Evolutionary conservation across 2,888 invertebrate species (phyloP), one percentile per base, ranked within the genome.

Genomic region (Drosophila meridiana): DNA sequence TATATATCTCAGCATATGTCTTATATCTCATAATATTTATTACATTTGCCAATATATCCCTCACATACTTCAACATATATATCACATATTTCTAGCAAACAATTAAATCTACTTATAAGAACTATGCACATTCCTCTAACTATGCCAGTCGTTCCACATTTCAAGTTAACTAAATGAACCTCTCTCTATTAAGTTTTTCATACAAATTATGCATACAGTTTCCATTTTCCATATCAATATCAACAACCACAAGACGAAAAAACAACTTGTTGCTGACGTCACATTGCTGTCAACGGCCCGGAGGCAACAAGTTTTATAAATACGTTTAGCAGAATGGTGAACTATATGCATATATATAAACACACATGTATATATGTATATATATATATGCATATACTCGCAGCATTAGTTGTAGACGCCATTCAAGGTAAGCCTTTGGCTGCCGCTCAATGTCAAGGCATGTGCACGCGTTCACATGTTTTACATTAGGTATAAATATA

Each of bases 401-500:
- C 14, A 48, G 32, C 48, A 61, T 67, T 43, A 20, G 56, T 40
- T 48, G 55, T 73, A 40, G 56, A 50, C 36, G 64, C 32, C 32
- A 43, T 53, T n/a, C 78, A 83, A 83, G 89, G 89, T 66, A 65
- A 55, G 50, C 71, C 34, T 26, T 40, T 60, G 69, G 76, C 76
- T 64, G 30, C 11, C 48, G 43, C 38, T 61, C 75, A 80, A 78
- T 75, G 75, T 72, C 69, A 72, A 38, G 63, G 65, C 62, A 52
- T 47, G 53, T 47, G 20, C 57, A 59, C 66, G 70, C 40, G 67
- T 50, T 64, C 14, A 42, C 43, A 66, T 58, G 61, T 48, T 73
- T 81, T 76, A 72, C 65, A 64, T 72, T 55, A 45, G 30, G 52
- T 28, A 26, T 40, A 56, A n/a, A 56, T n/a, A 26, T 42, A 40